Base-by-base conservation (phyloP, 1,140 invertebrate genomes). In the Pinna nobilis region DNA sequence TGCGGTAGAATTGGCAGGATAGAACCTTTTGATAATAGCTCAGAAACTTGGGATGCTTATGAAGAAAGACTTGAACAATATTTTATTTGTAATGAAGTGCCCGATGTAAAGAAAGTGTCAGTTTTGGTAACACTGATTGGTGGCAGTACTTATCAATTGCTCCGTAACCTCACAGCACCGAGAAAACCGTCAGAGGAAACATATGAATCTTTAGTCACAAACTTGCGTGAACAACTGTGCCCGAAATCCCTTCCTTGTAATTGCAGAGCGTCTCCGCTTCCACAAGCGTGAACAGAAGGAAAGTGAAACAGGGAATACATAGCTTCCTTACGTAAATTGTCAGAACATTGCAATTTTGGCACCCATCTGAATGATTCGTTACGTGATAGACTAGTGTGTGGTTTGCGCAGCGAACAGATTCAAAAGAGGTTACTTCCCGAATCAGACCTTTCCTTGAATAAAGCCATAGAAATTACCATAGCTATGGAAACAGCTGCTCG, bases 401-500 rank as follows among this genome's bases (percentile, higher is more conserved):
- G 76, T 5, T 37, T 74, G 32, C 15, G 49, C 28, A 51, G 51
- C 41, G 66, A 74, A 63, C 37, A 59, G 2, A 70, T 47, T 15
- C 76, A 70, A 53, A 65, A 66, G 44, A 70, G 61, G 47, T 35
- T 78, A 15, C 49, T 69, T 15, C 23, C 60, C 1, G 66, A 65
- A 28, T n/a, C 20, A 18, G 51, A 44, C 2, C 33, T 70, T n/a
- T 74, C 67, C 28, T 55, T 74, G 53, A 32, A 15, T 13, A 64
- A 50, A 35, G 70, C 63, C 28, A 49, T 59, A 7, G 71, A 75
- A 51, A 70, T 74, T 6, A 53, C 76, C 4, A 20, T 78, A 32
- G 60, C 76, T 2, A 74, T 74, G 35, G 71, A 78, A 53, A 74
- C 66, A 9, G 70, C 75, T 50, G 59, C 55, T 28, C 41, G 50